These are phyloP conservation scores for Mungos mungo DNA, from an alignment of 2,113 vertebrate genomes.

Conservation along the genomic window DNA sequence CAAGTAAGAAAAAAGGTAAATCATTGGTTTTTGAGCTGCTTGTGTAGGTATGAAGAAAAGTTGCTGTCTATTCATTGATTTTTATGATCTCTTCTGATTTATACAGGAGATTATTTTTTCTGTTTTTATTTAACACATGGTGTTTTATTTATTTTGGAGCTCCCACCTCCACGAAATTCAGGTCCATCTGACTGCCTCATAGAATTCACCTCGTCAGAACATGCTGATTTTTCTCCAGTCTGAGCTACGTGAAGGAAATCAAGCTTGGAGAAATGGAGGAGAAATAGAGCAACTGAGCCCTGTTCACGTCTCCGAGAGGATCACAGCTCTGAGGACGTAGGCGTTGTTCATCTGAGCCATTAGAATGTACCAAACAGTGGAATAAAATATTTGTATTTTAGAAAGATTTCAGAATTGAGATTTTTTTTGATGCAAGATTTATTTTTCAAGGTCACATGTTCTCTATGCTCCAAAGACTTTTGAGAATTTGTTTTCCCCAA, in stretches of 20 bases:
- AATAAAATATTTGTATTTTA: conserved; percentile 81
- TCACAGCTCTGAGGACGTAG: conserved; percentile 67
- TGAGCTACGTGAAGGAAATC: conserved; percentile 80
- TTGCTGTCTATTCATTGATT: conserved; percentile 85
- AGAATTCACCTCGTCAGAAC: conserved; percentile 76
- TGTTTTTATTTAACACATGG: conserved; percentile 82
- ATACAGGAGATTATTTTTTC: conserved; percentile 85
- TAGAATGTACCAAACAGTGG: conserved; percentile 73
- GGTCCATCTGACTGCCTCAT: conserved; percentile 83
- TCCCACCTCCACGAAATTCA: conserved; percentile 75
- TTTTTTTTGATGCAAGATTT: conserved; percentile 79
- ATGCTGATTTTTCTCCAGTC: conserved; percentile 82
- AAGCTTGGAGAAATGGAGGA: conserved; percentile 81
- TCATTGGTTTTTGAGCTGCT: conserved; percentile 80
- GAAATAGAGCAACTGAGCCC: conserved; percentile 68
- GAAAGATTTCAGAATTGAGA: conserved; percentile 73
- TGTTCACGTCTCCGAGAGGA: conserved; percentile 74
- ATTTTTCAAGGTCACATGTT: conserved; percentile 78
- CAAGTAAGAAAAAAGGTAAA: conserved; percentile 50
- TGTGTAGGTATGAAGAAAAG: conserved; percentile 78
- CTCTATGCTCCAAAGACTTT: conserved; percentile 72
- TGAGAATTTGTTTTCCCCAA: conserved; percentile 63
- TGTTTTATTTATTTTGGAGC: conserved; percentile 87
- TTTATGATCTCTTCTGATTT: conserved; percentile 89
- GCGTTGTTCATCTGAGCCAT: conserved; percentile 77